Percentiles rank a stretch among this genome's conserved stretches.
Conservation (phyloP, 2,797 vertebrate species). For the Dendrocincla fuliginosa region DNA sequence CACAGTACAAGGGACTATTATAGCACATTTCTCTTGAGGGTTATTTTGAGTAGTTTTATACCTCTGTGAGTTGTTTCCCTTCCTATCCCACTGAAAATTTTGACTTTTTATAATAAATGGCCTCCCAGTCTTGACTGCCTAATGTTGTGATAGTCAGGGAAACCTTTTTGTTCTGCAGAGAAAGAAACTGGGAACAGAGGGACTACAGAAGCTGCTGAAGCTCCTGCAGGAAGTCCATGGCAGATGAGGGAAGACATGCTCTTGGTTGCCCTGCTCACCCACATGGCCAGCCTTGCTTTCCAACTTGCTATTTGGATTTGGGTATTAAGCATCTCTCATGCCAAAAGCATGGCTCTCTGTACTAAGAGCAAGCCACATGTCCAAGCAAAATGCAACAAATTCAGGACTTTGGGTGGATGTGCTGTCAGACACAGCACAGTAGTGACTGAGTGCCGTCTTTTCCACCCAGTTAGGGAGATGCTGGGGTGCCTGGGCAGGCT, state of each 20-base stretch:
- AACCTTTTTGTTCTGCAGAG: neutral
- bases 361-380: neutral
- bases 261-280: neutral
- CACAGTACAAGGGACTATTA: neutral
- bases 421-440: neutral
- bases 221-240: neutral
- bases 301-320: neutral
- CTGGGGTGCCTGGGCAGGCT: neutral
- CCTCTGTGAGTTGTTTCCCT: neutral
- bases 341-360: neutral
- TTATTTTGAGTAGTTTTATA: neutral
- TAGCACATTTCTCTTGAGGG: neutral
- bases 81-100: neutral
- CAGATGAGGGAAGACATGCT: fast-evolving
- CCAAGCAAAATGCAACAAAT: neutral
- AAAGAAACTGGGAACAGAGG: neutral
- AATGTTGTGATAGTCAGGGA: neutral
- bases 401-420: neutral
- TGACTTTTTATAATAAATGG: neutral
- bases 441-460: neutral
- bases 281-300: neutral
- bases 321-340: neutral
- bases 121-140: neutral
- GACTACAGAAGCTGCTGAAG: neutral
- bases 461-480: too few species aligned